Evolutionary conservation across 30 jellyfish, hydroid and myxozoan genomes (phyloP).

Genomic region (Clytia hemisphaerica): DNA sequence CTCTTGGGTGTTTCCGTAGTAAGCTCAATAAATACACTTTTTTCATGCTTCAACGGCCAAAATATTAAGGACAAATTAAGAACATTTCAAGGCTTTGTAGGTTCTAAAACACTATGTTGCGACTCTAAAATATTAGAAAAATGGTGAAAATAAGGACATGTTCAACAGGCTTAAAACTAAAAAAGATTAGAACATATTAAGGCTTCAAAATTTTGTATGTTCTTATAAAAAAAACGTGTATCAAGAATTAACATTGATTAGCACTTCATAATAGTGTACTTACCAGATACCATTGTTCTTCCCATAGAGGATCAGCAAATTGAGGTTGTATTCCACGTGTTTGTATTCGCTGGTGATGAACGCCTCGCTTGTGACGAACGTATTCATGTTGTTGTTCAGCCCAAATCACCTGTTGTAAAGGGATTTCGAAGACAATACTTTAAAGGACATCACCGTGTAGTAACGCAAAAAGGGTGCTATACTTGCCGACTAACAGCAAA

Average conservation of each 20-base stretch:
- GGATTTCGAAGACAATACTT: neutral
- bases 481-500: neutral
- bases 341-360: slow-evolving; percentile 71
- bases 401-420: slow-evolving; percentile 55
- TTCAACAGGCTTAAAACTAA: too few species aligned
- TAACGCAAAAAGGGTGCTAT: neutral
- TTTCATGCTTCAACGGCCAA: too few species aligned
- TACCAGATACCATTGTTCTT: slow-evolving; percentile 97
- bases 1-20: too few species aligned
- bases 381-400: slow-evolving; percentile 84
- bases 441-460: neutral
- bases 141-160: too few species aligned
- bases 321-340: slow-evolving; percentile 83
- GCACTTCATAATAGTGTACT: slow-evolving; percentile 18
- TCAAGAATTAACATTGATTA: too few species aligned
- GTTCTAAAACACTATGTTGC: too few species aligned
- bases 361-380: slow-evolving; percentile 70
- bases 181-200: neutral
- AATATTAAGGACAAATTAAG: too few species aligned
- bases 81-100: too few species aligned
- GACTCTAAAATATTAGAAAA: too few species aligned
- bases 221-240: neutral
- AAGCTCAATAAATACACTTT: too few species aligned
- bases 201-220: neutral
- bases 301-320: slow-evolving; percentile 98